A percentile compares a stretch with the other conserved stretches of the same genome.
These are phyloP conservation scores for Arothron firmamentum DNA, from an alignment of 2,113 vertebrate genomes.

Conservation along the genomic window DNA sequence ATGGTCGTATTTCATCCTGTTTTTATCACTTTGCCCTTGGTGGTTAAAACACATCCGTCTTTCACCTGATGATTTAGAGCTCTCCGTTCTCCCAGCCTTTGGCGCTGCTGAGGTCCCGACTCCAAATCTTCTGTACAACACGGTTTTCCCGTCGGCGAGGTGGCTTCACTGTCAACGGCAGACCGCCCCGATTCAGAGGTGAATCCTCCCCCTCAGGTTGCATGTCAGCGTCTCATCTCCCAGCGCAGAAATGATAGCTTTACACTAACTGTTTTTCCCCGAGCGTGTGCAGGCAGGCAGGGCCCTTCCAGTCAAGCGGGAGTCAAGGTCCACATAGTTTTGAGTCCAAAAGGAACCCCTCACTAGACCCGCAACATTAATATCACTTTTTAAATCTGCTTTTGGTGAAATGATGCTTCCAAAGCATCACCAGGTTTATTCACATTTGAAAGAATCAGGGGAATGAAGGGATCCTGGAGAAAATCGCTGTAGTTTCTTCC, in stretches of 20 bases:
- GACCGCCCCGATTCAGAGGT: slow-evolving; percentile 29
- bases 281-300: slow-evolving; percentile 22
- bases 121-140: slow-evolving; percentile 24
- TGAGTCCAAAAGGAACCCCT: slow-evolving; percentile 17
- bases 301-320: slow-evolving; percentile 18
- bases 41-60: neutral
- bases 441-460: no score
- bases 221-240: slow-evolving; percentile 37
- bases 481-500: no score
- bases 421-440: no score
- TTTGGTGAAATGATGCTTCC: neutral
- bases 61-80: slow-evolving; percentile 25
- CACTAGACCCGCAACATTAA: neutral
- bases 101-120: slow-evolving; percentile 19
- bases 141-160: slow-evolving; percentile 47
- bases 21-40: slow-evolving; percentile 7
- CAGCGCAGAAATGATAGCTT: slow-evolving; percentile 40
- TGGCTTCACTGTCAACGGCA: slow-evolving; percentile 64
- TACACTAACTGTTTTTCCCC: slow-evolving; percentile 44
- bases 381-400: neutral
- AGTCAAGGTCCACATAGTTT: slow-evolving; percentile 45
- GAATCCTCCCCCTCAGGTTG: slow-evolving; percentile 50
- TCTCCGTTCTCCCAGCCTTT: slow-evolving; percentile 7
- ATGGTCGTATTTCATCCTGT: neutral
- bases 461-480: no score